Evolutionary conservation across 2,797 vertebrate species (phyloP).

Genomic region (Sphaeramia orbicularis): DNA sequence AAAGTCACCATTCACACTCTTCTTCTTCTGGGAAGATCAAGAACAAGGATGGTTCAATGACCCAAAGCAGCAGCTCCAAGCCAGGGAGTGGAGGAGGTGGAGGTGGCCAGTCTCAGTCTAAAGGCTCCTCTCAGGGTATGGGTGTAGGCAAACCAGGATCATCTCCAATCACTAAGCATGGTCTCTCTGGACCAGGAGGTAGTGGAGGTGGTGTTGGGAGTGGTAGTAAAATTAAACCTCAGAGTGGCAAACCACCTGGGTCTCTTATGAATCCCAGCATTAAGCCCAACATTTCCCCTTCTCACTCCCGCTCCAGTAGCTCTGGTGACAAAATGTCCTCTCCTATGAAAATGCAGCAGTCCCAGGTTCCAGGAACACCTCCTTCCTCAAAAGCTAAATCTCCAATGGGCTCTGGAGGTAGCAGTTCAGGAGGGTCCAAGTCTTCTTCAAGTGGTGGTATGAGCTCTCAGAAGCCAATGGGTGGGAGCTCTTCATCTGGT

Average conservation of each 20-base stretch:
- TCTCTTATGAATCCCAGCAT: constrained; percentile 96
- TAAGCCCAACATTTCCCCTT: constrained; percentile 98
- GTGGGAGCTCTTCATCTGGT: constrained; percentile 84
- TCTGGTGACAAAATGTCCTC: constrained; percentile 94
- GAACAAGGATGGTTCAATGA: constrained; percentile 91
- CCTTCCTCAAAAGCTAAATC: constrained; percentile 98
- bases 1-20: constrained; percentile 97
- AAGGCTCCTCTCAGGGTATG: constrained; percentile 93
- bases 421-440: constrained; percentile 91
- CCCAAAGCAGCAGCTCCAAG: constrained; percentile 91
- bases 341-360: constrained; percentile 93
- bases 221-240: constrained; percentile 92
- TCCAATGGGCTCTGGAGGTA: constrained; percentile 93
- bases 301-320: constrained; percentile 93
- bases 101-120: constrained; percentile 86
- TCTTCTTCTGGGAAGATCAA: constrained; percentile 97
- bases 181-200: constrained; percentile 89
- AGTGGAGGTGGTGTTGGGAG: constrained; percentile 81
- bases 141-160: constrained; percentile 94
- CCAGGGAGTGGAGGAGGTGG: constrained; percentile 85
- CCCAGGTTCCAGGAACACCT: constrained; percentile 93
- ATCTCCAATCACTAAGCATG: constrained; percentile 96
- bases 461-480: constrained; percentile 93
- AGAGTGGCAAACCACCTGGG: constrained; percentile 95
- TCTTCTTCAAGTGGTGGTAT: constrained; percentile 91